Base-by-base conservation (phyloP, 1,140 invertebrate genomes). In the Drosophila pseudoananassae region DNA sequence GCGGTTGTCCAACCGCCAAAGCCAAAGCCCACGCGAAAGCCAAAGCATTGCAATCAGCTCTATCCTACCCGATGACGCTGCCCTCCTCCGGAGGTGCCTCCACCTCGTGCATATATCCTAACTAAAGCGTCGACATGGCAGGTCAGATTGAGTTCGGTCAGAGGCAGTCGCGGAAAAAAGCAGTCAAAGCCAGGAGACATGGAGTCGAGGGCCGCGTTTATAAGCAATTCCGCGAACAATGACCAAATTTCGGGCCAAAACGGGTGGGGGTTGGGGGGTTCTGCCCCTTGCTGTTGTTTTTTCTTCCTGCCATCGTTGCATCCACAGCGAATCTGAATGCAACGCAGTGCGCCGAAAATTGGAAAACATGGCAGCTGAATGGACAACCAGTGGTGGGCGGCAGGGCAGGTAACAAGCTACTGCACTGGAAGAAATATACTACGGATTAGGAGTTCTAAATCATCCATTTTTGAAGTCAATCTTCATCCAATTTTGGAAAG, bases 161-260 rank as follows among this genome's bases (percentile, higher is more conserved):
- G 15, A 7, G 36, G 20, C 20, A 43, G 43, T 36, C 10, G 40
- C 9, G 15, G 10, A 15, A 20, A 36, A 17, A 1, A 52, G 23
- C 17, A 12, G 3, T 3, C 10, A 2, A 15, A 23, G 15, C n/a
- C 8, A 25, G 25, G 25, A 20, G 31, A 23, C 10, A 20, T 14
- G 33, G 47, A 17, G 29, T 20, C 12, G n/a, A 54, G 75, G 43
- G 53, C 20, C 54, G 31, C 56, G 59, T 90, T 78, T 90, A 78
- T 90, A 80, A 88, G 82, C 76, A 76, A 88, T 90, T 90, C 83
- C 71, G 88, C 78, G 70, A 66, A 90, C 82, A 87, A 90, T 90
- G 82, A 83, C 87, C 79, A 88, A 87, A 90, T 82, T 90, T 78
- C 56, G 52, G 55, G 55, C 65, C 59, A 88, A 78, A 52, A 43